These are phyloP conservation scores for Leucophenga maculata DNA, from an alignment of 2,888 invertebrate genomes.

Conservation along the genomic window DNA sequence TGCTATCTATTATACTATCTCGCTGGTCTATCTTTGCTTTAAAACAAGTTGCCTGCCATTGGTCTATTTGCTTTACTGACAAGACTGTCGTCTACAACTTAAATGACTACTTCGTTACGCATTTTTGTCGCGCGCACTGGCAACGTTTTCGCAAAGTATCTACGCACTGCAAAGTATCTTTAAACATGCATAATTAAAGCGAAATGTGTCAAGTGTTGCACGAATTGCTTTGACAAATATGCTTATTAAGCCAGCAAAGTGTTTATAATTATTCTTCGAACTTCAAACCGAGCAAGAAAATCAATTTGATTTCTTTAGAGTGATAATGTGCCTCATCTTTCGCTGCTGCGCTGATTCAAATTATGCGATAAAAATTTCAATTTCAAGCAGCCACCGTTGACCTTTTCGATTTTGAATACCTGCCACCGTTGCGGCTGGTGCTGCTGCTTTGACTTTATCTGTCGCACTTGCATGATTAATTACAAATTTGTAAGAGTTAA, in stretches of 20 bases:
- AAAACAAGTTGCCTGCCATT: slow-evolving; percentile 16
- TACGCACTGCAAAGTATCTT: too few relatives aligned
- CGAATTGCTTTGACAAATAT: slow-evolving; percentile 19
- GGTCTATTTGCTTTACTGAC: slow-evolving; percentile 17
- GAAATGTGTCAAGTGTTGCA: slow-evolving; percentile 22
- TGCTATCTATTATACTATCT: background rate
- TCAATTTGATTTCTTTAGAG: slow-evolving; percentile 11
- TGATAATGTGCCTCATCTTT: background rate
- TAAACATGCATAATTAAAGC: slow-evolving; percentile 4
- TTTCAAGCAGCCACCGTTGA: slow-evolving; percentile 2
- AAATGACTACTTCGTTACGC: slow-evolving; percentile 22
- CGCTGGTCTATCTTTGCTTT: slow-evolving; percentile 12
- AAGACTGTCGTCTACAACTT: slow-evolving; percentile 7
- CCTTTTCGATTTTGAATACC: background rate
- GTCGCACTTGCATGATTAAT: slow-evolving; percentile 57
- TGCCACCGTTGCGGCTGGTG: background rate
- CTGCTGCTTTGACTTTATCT: slow-evolving; percentile 50
- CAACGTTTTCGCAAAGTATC: background rate
- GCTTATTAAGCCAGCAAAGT: background rate
- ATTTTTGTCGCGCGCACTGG: background rate
- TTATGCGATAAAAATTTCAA: slow-evolving; percentile 7
- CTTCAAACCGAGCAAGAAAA: background rate
- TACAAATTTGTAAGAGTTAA: slow-evolving; percentile 35
- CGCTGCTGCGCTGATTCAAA: background rate
- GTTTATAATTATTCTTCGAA: background rate